Percentiles rank a stretch among this genome's conserved stretches.
These are phyloP conservation scores for Bergia sp. DNA, from an alignment of 92 coral and sea anemone genomes.

Conservation along the genomic window DNA sequence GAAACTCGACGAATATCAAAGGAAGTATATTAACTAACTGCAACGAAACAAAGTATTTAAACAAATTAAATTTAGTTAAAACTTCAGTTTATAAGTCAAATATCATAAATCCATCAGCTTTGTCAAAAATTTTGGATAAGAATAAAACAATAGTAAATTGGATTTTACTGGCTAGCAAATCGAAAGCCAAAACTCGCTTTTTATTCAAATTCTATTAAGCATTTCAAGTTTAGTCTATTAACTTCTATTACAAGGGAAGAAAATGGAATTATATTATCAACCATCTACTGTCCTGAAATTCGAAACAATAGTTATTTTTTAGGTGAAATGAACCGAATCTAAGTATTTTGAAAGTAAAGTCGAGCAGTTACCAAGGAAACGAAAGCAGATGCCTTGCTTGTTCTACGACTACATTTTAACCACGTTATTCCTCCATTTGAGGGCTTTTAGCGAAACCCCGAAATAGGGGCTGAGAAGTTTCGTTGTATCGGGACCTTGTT, in stretches of 20 bases:
- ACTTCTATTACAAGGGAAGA: not conserved
- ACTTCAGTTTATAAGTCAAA: not conserved
- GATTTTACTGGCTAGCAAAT: not conserved
- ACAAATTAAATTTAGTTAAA: not conserved
- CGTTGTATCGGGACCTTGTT: too few relatives aligned
- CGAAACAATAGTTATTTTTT: not conserved
- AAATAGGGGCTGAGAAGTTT: too few relatives aligned
- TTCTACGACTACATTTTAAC: not conserved
- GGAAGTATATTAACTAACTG: not conserved
- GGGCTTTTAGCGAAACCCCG: not conserved
- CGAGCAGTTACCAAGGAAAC: constrained; percentile 1
- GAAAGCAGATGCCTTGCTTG: not conserved
- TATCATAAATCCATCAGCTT: not conserved
- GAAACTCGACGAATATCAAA: not conserved
- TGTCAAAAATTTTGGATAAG: not conserved
- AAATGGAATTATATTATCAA: not conserved
- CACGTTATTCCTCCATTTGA: not conserved
- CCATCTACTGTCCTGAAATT: not conserved
- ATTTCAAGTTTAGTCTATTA: not conserved
- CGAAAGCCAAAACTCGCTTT: not conserved
- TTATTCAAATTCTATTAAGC: not conserved
- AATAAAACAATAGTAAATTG: not conserved
- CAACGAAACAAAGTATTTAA: not conserved
- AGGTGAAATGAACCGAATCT: not conserved
- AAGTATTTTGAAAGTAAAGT: not conserved